phyloP scores from a whole-genome alignment of 2,113 vertebrate genomes.

The Trematomus loennbergii region DNA sequence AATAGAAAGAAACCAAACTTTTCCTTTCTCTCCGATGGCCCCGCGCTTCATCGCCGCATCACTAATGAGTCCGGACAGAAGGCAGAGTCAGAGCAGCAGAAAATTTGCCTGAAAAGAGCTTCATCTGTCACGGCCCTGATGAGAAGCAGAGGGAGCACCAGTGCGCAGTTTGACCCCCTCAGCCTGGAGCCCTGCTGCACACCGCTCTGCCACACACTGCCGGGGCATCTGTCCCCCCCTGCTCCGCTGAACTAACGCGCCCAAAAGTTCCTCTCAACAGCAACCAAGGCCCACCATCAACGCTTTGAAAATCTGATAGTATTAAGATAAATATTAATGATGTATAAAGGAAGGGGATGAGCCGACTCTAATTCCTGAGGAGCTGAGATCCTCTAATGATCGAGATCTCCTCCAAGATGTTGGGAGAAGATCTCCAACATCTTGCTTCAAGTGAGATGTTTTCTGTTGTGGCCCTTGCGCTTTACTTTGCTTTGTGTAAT shows the following conservation, averaged over 20 bases:
- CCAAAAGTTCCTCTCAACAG: conserved; percentile 62
- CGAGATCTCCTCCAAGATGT: too few species aligned
- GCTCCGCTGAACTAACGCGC: conserved; percentile 72
- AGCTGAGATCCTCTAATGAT: too few species aligned
- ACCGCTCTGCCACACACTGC: conserved; percentile 44
- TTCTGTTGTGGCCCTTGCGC: too few species aligned
- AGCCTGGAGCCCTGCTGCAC: conserved; percentile 45
- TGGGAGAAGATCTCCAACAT: too few species aligned
- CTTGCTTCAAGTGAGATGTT: too few species aligned
- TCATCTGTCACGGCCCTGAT: conserved; percentile 82
- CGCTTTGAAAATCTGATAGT: neutral
- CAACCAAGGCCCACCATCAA: conserved; percentile 7
- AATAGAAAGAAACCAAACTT: conserved; percentile 58
- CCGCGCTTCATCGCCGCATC: conserved; percentile 62
- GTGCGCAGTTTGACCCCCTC: conserved; percentile 56
- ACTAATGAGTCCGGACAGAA: conserved; percentile 78
- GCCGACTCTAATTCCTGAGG: too few species aligned
- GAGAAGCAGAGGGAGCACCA: conserved; percentile 71
- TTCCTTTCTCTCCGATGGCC: conserved; percentile 51
- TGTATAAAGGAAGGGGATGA: too few species aligned
- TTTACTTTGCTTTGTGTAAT: too few species aligned
- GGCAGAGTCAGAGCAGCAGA: conserved; percentile 80
- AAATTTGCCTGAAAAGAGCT: conserved; percentile 80
- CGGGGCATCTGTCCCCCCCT: conserved; percentile 61
- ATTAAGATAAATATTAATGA: too few species aligned